Evolutionary conservation across 2,888 invertebrate genomes (phyloP).

Genomic region (Helicoverpa assulta): DNA sequence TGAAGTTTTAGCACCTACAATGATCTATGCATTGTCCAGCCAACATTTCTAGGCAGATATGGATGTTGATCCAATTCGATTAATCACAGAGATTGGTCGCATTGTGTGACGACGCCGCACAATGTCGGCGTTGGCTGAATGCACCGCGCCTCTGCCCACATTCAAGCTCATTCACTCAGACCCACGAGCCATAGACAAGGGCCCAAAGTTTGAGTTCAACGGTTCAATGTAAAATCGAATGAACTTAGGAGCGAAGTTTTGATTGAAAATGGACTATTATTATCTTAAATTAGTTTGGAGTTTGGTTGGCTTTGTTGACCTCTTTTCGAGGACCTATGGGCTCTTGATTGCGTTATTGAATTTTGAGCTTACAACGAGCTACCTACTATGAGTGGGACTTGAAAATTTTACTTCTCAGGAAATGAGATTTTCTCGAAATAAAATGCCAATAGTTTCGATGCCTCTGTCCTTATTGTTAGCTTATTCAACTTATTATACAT

Average conservation of each 20-base stretch:
- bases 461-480: no score
- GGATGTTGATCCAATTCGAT: constrained; percentile 49
- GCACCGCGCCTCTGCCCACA: constrained; percentile 47
- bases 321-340: constrained; percentile 7
- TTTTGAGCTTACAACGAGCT: no score
- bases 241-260: constrained; percentile 52
- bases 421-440: no score
- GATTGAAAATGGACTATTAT: constrained; percentile 45
- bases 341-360: background rate
- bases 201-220: constrained; percentile 45
- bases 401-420: no score
- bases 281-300: constrained; percentile 40
- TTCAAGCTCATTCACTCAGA: constrained; percentile 54
- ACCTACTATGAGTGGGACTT: no score
- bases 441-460: no score
- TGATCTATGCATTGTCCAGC: constrained; percentile 10
- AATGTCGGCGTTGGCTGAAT: constrained; percentile 50
- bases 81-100: constrained; percentile 48
- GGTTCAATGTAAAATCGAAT: constrained; percentile 51
- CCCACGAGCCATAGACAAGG: constrained; percentile 37
- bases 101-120: constrained; percentile 47
- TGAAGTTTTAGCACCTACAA: background rate
- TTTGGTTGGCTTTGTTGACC: constrained; percentile 25
- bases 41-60: constrained; percentile 33
- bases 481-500: no score